These are phyloP conservation scores for Papilio elwesi DNA, from an alignment of 2,888 invertebrate species.

Conservation along the genomic window DNA sequence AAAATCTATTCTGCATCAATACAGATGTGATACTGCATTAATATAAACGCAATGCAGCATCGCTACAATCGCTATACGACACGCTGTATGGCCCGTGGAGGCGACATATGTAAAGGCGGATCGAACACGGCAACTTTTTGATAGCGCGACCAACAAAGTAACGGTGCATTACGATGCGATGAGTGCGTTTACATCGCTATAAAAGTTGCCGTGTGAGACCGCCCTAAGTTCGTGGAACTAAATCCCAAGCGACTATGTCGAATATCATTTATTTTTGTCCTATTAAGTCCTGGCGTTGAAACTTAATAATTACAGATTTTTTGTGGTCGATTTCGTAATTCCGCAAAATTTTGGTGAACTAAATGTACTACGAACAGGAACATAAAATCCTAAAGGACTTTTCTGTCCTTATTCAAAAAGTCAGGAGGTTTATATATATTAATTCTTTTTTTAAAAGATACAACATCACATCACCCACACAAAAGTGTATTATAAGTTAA, in stretches of 20 bases:
- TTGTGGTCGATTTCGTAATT: background rate
- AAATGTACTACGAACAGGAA: background rate
- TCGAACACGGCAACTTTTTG: too few species aligned
- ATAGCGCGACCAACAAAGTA: too few species aligned
- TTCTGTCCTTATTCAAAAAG: background rate
- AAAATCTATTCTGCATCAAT: too few species aligned
- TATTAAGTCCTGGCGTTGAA: slow-evolving; percentile 8
- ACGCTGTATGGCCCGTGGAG: too few species aligned
- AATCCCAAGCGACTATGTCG: slow-evolving; percentile 13
- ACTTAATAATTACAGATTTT: slow-evolving; percentile 2
- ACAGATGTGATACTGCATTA: too few species aligned
- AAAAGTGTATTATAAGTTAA: slow-evolving; percentile 21
- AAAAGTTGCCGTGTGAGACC: background rate
- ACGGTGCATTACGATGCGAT: too few species aligned
- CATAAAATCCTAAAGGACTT: background rate
- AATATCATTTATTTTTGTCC: background rate
- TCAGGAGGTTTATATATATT: background rate
- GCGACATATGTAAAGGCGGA: too few species aligned
- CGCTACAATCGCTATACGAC: too few species aligned
- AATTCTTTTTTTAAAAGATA: background rate
- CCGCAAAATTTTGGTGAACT: background rate
- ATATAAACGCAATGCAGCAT: too few species aligned
- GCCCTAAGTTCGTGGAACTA: background rate
- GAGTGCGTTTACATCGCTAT: too few species aligned
- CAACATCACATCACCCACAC: background rate